phyloP scores from a whole-genome alignment of 2,888 invertebrate species.

The Lathronympha strigana region DNA sequence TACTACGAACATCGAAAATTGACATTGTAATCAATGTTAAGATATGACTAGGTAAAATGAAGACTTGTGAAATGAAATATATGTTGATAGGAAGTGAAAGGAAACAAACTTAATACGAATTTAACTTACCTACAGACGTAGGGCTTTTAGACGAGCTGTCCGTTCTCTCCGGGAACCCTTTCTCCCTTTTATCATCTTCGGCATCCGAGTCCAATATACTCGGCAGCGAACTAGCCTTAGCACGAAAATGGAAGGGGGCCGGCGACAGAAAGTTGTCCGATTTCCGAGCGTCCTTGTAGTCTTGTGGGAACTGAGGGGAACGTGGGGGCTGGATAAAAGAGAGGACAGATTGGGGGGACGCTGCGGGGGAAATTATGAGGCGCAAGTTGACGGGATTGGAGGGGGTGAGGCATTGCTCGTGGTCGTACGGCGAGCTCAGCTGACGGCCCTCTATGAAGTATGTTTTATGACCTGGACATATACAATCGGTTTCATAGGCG shows the following conservation, averaged over 20 bases:
- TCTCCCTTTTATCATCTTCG: constrained; percentile 83
- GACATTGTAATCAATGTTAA: too few species aligned
- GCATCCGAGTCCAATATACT: constrained; percentile 92
- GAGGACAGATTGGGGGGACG: constrained; percentile 73
- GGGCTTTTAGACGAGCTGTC: constrained; percentile 86
- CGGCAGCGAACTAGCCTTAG: constrained; percentile 90
- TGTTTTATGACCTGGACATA: constrained; percentile 89
- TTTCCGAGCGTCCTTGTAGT: constrained; percentile 53
- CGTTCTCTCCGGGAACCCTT: constrained; percentile 71
- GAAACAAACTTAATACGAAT: neutral
- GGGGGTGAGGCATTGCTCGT: constrained; percentile 70
- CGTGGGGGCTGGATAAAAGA: constrained; percentile 67
- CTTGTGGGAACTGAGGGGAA: constrained; percentile 58
- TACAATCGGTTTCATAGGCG: constrained; percentile 41
- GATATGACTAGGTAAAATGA: too few species aligned
- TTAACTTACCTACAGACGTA: constrained; percentile 84
- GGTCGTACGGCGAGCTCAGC: constrained; percentile 78
- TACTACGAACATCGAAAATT: constrained; percentile 70
- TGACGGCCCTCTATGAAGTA: constrained; percentile 93
- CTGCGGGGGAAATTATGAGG: constrained; percentile 86
- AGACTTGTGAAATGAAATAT: neutral
- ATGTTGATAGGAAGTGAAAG: neutral
- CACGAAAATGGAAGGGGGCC: constrained; percentile 83
- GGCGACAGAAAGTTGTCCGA: constrained; percentile 83
- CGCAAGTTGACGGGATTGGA: constrained; percentile 81